A percentile compares a stretch with the other conserved stretches of the same genome.
phyloP scores from a whole-genome alignment of 2,113 vertebrate genomes.

The Xenopus tropicalis region UCB_Xtro_10.0 CM004443.2:73095501-73096000 shows the following conservation, averaged over 20 bases:
- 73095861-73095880: constrained; percentile 33
- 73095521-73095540: not conserved
- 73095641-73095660: constrained; percentile 31
- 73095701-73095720: constrained; percentile 39
- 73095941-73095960: constrained; percentile 9
- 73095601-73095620: constrained; percentile 29
- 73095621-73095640: constrained; percentile 28
- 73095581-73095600: constrained; percentile 20
- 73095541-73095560: constrained; percentile 9
- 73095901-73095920: not conserved
- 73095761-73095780: constrained; percentile 36
- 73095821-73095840: constrained; percentile 30
- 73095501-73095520: too few species aligned
- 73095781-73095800: constrained; percentile 38
- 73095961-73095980: not conserved
- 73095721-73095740: constrained; percentile 40
- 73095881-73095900: too few species aligned
- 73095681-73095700: constrained; percentile 38
- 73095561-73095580: constrained; percentile 7
- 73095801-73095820: constrained; percentile 36
- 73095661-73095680: constrained; percentile 32
- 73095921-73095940: constrained; percentile 4
- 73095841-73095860: constrained; percentile 26
- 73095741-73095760: constrained; percentile 38
- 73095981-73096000: not conserved